Base-by-base conservation (phyloP, 2,797 vertebrate species). In the Catostomus latipinnis region DNA sequence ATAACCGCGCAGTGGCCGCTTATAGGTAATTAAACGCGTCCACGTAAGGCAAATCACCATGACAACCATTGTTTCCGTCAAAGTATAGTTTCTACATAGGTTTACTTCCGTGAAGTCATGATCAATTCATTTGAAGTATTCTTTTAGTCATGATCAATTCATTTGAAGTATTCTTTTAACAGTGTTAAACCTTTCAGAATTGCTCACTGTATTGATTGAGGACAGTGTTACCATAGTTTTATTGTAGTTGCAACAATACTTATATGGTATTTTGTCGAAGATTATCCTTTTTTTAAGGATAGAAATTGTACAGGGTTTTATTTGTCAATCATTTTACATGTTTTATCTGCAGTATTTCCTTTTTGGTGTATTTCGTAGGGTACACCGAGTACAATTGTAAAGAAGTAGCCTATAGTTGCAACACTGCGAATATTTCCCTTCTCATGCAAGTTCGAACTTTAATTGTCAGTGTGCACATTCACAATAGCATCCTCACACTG, bases 1-100 rank as follows among this genome's bases (percentile, higher is more conserved):
- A 95, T 82, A 98, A 84, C 92, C 93, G 97, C 62, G 97, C 96
- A 1, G 94, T 98, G 89, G 96, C 97, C 1, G 96, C 96, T 0
- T 91, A 97, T 86, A 96, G 96, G 97, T 98, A 94, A 84, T 34
- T n/a, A 4, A 8, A 7, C 6, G 71, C 48, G 58, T 74, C 58
- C 49, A 7, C 13, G 18, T 14, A 43, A 57, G 18, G 49, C 34
- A 10, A 0, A 14, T 46, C 45, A 65, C 62, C 62, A 14, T 65
- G 43, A 8, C 6, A 76, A 58, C 63, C 6, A 16, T 7, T 4
- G 8, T 22, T n/a, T 34, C 53, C 2, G 14, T 11, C 34, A 61
- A 22, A 46, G 46, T 7, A 0, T 43, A 54, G 18, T 70, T 34
- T 34, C 34, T 34, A 34, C 22, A 62, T 6, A 57, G 2, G 1